Evolutionary conservation across 1,140 invertebrate species (phyloP), one percentile per base, ranked within the genome.

Genomic region (Drosophila ogumai): DNA sequence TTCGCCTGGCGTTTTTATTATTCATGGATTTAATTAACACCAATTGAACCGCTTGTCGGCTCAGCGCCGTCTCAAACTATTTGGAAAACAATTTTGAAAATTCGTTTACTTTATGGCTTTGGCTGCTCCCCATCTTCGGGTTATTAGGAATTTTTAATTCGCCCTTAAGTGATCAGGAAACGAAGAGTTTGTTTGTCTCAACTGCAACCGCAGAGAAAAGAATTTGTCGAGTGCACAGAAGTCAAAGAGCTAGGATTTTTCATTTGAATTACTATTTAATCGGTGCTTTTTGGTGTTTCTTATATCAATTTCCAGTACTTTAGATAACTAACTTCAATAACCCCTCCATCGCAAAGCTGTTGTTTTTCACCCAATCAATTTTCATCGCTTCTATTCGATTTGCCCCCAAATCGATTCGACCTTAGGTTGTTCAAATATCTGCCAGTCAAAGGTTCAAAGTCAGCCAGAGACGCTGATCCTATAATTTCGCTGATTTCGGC

Each of bases 11-110:
- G 55, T 82, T 79, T 90, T 88, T 77, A 91, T 90, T 91, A 82
- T 91, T 91, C 90, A 84, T 90, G 86, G 91, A 92, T 91, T 92
- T 92, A 92, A 92, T 92, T 92, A 92, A 92, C 91, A 92, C 88
- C 91, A 92, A 92, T 92, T 92, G 88, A 92, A 90, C 87, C 91
- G 91, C 82, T 81, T 91, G 82, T 92, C 91, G 88, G 75, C 59
- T 73, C 56, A 69, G 54, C 73, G 68, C 66, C 61, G 49, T 43
- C 47, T 50, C 40, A 67, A 80, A 75, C 81, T 80, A 72, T 85
- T 90, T 86, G 68, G 79, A 75, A 85, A 90, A 79, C 71, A 81
- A 74, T 90, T 85, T 71, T 38, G 43, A 68, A 59, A 54, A 61
- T 67, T 72, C 36, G 66, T 61, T 74, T 91, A 81, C 91, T 91